Percentiles rank a stretch among this genome's conserved stretches.
Evolutionary conservation across 2,113 vertebrate species (phyloP).

Genomic region (Petrocephalus microphthalmus): DNA sequence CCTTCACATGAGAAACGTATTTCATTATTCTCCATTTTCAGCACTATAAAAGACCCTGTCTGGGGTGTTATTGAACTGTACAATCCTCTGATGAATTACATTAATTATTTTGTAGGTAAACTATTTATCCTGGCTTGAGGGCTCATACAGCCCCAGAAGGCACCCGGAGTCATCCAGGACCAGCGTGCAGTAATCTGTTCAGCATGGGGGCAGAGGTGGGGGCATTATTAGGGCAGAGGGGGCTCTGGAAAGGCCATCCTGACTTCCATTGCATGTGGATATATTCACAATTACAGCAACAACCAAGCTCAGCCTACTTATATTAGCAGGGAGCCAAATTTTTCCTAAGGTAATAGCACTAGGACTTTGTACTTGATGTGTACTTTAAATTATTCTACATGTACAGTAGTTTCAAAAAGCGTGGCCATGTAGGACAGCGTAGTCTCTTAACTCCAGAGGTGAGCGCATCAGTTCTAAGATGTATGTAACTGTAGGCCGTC

Average conservation of each 20-base stretch:
- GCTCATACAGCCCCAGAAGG: background rate
- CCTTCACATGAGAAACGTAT: slow-evolving; percentile 13
- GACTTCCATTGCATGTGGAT: background rate
- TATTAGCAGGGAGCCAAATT: background rate
- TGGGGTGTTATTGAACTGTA: slow-evolving; percentile 9
- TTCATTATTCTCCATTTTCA: slow-evolving; percentile 18
- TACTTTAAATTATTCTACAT: background rate
- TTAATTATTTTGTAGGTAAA: slow-evolving; percentile 24
- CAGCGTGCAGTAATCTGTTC: background rate
- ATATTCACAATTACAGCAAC: background rate
- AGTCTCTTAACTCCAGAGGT: background rate
- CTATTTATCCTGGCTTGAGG: slow-evolving; percentile 11
- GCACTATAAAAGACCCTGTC: background rate
- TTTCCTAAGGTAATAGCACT: background rate
- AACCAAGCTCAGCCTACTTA: background rate
- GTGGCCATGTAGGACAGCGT: background rate
- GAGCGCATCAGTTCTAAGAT: background rate
- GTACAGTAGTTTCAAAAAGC: background rate
- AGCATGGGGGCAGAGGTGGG: background rate
- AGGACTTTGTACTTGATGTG: background rate
- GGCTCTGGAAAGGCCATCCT: background rate
- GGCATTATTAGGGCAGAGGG: background rate
- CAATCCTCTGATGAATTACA: slow-evolving; percentile 16
- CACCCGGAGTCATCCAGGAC: background rate
- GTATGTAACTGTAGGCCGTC: background rate